Base-by-base conservation (phyloP, 2,113 vertebrate genomes). In the Mungos mungo region DNA sequence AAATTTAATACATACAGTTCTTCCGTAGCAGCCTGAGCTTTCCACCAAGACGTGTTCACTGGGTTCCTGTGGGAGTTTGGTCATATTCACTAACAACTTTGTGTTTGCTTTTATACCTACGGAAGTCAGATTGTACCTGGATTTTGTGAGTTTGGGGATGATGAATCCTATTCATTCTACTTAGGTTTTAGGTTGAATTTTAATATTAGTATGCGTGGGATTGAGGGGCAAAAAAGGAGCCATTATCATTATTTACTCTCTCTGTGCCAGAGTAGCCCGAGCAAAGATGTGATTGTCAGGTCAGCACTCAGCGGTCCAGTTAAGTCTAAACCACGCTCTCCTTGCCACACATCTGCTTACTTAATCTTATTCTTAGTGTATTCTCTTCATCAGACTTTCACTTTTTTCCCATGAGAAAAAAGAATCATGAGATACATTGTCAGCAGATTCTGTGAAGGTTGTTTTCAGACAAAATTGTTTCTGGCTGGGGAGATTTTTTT, bases 261-360 rank as follows among this genome's bases (percentile, higher is more conserved):
- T 81, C 88, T 84, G 68, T 90, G 38, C 47, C 88, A 83, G 50
- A 81, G 23, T 41, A 79, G 27, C 76, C 25, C 27, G 14, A 31
- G 38, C 50, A 68, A 65, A 93, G 91, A 88, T 71, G 41, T 18
- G n/a, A 92, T 89, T 86, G 60, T 81, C 60, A 50, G 69, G 80
- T 66, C 45, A 79, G 60, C 6, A 7, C 72, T 50, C 84, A 27
- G 80, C 18, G 10, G 72, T 60, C 52, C 52, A 19, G 50, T 54
- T 54, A 33, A 83, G 25, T 85, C 65, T 72, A 77, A 83, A 38
- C 7, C 4, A 35, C 0, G 1, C 63, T 96, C 47, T 90, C 93
- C 92, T 98, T 98, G 98, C 98, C 98, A 90, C 93, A 95, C 94
- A 96, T 94, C 95, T 98, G 90, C 91, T 93, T n/a, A 95, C 96